A percentile compares a stretch with the other conserved stretches of the same genome.
Evolutionary conservation across 2,888 invertebrate species (phyloP).

Genomic region (Boloria selene): DNA sequence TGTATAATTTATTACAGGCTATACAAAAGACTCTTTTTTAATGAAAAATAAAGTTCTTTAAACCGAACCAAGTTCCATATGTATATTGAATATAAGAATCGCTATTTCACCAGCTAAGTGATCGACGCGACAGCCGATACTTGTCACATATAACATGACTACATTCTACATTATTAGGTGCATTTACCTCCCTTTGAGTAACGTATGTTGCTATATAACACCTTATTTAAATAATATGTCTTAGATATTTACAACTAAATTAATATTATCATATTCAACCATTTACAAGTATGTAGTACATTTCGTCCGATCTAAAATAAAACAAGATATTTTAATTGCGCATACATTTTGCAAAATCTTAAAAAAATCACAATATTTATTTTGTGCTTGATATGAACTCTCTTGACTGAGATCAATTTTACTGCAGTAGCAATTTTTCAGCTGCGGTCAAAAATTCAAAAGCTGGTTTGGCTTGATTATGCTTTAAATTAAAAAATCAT

Average conservation of each 20-base stretch:
- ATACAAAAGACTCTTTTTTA: too few species aligned
- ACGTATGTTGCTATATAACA: too few species aligned
- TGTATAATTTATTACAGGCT: too few species aligned
- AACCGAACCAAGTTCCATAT: conserved; percentile 18
- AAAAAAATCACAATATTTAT: not conserved
- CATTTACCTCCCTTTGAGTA: not conserved
- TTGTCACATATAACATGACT: conserved; percentile 35
- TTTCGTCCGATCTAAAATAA: too few species aligned
- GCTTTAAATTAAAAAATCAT: conserved; percentile 22
- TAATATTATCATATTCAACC: too few species aligned
- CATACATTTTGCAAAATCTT: too few species aligned
- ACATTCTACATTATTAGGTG: conserved; percentile 25
- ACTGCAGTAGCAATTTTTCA: conserved; percentile 21
- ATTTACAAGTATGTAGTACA: too few species aligned
- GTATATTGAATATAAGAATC: conserved; percentile 35
- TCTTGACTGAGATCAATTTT: conserved; percentile 26
- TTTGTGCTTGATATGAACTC: conserved; percentile 21
- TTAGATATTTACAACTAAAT: too few species aligned
- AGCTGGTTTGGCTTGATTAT: conserved; percentile 16
- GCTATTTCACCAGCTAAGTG: conserved; percentile 43
- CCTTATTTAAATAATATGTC: too few species aligned
- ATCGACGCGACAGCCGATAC: conserved; percentile 41
- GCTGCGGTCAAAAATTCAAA: conserved; percentile 17
- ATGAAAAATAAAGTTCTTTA: not conserved
- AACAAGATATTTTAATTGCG: too few species aligned